Percentiles rank a stretch among this genome's conserved stretches.
Conservation (phyloP, 2,797 vertebrate genomes). For the Erithacus rubecula region DNA sequence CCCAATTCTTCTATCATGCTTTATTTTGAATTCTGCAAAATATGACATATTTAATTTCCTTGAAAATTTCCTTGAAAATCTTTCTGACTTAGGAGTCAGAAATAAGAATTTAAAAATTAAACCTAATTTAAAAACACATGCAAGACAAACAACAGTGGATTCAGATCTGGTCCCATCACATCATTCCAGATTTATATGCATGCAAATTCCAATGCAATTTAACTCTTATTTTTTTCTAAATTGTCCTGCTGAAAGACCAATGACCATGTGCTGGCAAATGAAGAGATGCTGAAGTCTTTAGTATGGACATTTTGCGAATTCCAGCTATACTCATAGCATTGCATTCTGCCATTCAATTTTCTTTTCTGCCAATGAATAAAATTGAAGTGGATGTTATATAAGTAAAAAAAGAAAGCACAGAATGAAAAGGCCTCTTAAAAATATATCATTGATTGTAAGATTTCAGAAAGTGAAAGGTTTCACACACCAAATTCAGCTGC, state of each 20-base stretch:
- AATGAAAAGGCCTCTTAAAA: not conserved
- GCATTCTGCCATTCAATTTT: constrained; percentile 42
- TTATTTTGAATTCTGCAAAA: not conserved
- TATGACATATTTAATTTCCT: not conserved
- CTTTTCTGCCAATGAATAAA: constrained; percentile 22
- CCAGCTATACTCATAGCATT: not conserved
- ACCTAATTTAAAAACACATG: not conserved
- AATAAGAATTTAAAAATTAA: not conserved
- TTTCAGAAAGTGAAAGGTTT: not conserved
- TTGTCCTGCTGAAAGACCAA: not conserved
- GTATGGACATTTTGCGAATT: constrained; percentile 11
- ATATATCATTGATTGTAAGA: not conserved
- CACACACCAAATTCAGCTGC: not conserved
- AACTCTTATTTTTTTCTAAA: constrained; percentile 33
- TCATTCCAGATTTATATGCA: not conserved
- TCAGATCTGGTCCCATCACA: not conserved
- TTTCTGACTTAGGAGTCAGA: not conserved
- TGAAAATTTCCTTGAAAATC: constrained; percentile 6
- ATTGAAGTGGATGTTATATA: not conserved
- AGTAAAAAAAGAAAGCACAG: not conserved
- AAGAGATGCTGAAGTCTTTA: not conserved
- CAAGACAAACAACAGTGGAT: not conserved
- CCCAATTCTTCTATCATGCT: not conserved
- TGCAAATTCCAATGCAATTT: constrained; percentile 2
- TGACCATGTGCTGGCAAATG: not conserved